Percentiles rank a stretch among this genome's conserved stretches.
Evolutionary conservation across 53 echinoderm and acorn worm genomes (phyloP).

Genomic region (Temnopleurus reevesii): DNA sequence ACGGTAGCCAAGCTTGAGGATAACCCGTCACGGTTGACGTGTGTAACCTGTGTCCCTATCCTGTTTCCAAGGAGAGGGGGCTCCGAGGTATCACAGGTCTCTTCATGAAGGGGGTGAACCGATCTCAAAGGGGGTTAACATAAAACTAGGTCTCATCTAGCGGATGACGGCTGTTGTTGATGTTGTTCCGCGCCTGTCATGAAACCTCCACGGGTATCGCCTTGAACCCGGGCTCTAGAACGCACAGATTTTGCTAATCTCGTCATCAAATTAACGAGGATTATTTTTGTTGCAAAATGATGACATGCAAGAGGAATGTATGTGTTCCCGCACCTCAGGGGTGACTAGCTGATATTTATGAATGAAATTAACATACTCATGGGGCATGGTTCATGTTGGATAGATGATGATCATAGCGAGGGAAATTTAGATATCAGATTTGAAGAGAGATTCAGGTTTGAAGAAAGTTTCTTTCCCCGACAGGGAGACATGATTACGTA

Average conservation of each 20-base stretch:
- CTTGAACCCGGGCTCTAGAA: background rate
- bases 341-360: background rate
- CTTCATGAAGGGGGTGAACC: background rate
- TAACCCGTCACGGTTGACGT: background rate
- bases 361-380: no score
- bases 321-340: background rate
- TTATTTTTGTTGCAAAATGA: slow-evolving; percentile 3
- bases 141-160: background rate
- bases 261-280: background rate
- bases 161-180: background rate
- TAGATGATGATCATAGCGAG: no score
- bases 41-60: slow-evolving; percentile 13
- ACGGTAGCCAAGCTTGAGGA: background rate
- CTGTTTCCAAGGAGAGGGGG: slow-evolving; percentile 8
- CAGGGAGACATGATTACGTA: background rate
- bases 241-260: slow-evolving; percentile 14
- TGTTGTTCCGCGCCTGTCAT: slow-evolving; percentile 15
- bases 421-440: no score
- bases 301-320: background rate
- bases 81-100: background rate
- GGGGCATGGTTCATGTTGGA: no score
- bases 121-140: background rate
- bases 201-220: background rate
- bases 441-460: no score
- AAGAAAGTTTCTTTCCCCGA: background rate